A percentile compares a stretch with the other conserved stretches of the same genome.
Conservation (phyloP, 2,888 invertebrate genomes). For the Trypoxylon attenuatum region DNA sequence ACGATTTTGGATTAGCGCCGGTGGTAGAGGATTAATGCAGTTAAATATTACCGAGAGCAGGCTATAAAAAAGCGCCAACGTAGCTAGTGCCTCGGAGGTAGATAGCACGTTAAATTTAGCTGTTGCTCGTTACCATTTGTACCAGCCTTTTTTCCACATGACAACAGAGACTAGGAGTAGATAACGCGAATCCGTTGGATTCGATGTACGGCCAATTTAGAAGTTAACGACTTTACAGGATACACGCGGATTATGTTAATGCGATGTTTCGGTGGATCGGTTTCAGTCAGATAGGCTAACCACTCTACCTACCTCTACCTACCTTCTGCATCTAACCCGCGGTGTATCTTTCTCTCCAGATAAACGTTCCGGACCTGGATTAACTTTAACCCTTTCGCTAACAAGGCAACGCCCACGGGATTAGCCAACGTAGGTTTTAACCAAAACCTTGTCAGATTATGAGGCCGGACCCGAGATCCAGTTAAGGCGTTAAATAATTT, state of each 20-base stretch:
- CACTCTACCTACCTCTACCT: background rate
- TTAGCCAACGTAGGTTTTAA: background rate
- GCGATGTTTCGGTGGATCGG: conserved; percentile 50
- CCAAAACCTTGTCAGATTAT: background rate
- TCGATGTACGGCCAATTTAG: conserved; percentile 26
- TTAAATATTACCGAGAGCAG: conserved; percentile 34
- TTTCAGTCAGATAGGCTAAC: conserved; percentile 21
- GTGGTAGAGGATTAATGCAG: conserved; percentile 33
- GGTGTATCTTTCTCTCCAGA: conserved; percentile 23
- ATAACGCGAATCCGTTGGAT: conserved; percentile 18
- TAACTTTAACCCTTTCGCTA: conserved; percentile 24
- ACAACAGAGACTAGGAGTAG: conserved; percentile 7
- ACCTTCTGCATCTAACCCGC: background rate
- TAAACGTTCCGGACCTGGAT: conserved; percentile 26
- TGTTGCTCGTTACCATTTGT: conserved; percentile 26
- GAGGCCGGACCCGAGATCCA: background rate
- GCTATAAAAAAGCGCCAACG: conserved; percentile 16
- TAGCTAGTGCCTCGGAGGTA: conserved; percentile 26
- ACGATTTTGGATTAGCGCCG: conserved; percentile 26
- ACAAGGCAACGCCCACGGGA: background rate
- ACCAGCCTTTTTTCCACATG: background rate
- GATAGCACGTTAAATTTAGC: conserved; percentile 31
- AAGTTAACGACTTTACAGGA: conserved; percentile 45
- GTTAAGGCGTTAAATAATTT: background rate
- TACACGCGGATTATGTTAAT: conserved; percentile 58